Conservation (phyloP, 2,113 vertebrate genomes). For the Megatriorchis doriae region DNA sequence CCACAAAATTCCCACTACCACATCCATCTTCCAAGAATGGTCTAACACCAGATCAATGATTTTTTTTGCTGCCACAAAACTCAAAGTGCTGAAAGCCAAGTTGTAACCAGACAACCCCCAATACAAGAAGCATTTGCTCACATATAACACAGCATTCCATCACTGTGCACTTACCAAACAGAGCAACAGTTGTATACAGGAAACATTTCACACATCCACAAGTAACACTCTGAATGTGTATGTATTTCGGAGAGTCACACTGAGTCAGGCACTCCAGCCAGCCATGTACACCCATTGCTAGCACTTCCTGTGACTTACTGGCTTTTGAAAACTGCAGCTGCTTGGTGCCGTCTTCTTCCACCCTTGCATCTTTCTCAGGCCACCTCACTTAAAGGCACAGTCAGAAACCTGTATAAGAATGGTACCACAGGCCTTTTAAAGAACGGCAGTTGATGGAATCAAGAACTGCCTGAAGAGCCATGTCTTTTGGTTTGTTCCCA, state of each 20-base stretch:
- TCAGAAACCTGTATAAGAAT: not conserved
- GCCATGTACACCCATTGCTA: not conserved
- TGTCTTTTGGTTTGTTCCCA: not conserved
- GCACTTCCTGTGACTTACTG: not conserved
- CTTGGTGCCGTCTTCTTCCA: not conserved
- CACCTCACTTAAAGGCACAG: not conserved
- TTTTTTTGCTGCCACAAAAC: not conserved
- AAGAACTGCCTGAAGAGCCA: not conserved
- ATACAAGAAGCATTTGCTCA: not conserved
- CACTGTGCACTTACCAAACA: conserved; percentile 71
- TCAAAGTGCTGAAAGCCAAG: not conserved
- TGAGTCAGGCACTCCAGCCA: conserved; percentile 16
- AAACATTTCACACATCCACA: conserved; percentile 62
- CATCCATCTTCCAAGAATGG: not conserved
- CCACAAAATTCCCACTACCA: not conserved
- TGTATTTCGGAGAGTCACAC: conserved; percentile 67
- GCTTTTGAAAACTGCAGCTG: not conserved
- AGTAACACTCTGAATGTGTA: conserved; percentile 59
- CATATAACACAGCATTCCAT: not conserved
- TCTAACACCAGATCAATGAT: not conserved
- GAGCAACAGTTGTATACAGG: conserved; percentile 37
- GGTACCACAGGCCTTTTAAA: not conserved
- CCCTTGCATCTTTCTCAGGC: not conserved
- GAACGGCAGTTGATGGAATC: not conserved
- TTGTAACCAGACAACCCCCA: not conserved